Evolutionary conservation across 2,888 invertebrate species (phyloP).

Genomic region (Mimachlamys varia): DNA sequence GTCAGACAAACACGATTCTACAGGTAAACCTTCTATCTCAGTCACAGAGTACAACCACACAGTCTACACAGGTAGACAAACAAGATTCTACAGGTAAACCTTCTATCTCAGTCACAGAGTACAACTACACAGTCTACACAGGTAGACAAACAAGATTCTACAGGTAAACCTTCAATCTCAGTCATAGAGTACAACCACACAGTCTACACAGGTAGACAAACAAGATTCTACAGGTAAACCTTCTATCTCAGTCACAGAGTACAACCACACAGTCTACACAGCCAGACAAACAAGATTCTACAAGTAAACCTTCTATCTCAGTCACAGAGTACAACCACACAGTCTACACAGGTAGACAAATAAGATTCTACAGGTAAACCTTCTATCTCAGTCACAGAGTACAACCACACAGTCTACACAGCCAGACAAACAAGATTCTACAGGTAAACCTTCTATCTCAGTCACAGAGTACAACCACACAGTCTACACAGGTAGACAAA

Average conservation of each 20-base stretch:
- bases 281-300: conserved; percentile 9
- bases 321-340: neutral
- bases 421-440: conserved; percentile 9
- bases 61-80: neutral
- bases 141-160: conserved; percentile 5
- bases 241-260: neutral
- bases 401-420: neutral
- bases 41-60: neutral
- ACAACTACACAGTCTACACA: neutral
- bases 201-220: neutral
- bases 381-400: neutral
- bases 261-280: neutral
- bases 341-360: neutral
- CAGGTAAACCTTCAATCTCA: no score
- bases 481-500: neutral
- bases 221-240: conserved; percentile 25
- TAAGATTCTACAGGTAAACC: conserved; percentile 20
- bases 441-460: neutral
- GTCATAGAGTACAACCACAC: neutral
- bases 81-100: conserved; percentile 25
- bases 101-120: neutral
- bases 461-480: neutral
- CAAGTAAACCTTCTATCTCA: neutral
- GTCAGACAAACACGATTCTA: conserved; percentile 4
- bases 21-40: neutral